Percentiles rank a stretch among this genome's conserved stretches.
phyloP scores from a whole-genome alignment of 2,113 vertebrate species.

The Rhinopomastus cyanomelas region DNA sequence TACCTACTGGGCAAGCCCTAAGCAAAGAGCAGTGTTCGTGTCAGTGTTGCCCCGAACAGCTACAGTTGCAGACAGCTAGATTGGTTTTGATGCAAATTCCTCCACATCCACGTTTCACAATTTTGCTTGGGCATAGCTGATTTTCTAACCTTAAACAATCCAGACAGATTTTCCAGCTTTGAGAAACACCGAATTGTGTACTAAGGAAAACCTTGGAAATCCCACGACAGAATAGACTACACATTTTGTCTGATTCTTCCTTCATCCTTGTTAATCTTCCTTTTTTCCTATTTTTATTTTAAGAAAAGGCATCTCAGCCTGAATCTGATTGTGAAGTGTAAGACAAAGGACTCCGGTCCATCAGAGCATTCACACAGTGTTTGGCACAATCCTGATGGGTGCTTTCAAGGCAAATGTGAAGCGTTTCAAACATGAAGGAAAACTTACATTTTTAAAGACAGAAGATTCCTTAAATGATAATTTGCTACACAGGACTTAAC shows the following conservation, averaged over 20 bases:
- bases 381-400: background rate
- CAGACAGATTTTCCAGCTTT: background rate
- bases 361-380: background rate
- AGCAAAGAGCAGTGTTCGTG: background rate
- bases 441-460: background rate
- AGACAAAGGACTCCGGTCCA: background rate
- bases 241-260: background rate
- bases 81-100: background rate
- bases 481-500: background rate
- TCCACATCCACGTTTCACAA: background rate
- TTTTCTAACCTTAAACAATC: slow-evolving; percentile 21
- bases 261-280: background rate
- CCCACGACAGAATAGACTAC: background rate
- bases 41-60: background rate
- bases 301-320: background rate
- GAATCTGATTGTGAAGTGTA: background rate
- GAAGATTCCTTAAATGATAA: background rate
- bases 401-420: rapidly evolving
- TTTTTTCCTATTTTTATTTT: background rate
- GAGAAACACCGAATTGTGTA: background rate
- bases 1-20: background rate
- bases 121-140: background rate
- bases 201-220: background rate
- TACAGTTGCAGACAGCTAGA: too few relatives aligned
- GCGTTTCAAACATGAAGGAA: background rate